phyloP scores from a whole-genome alignment of 2,888 invertebrate species.

The Julus scanicus region DNA sequence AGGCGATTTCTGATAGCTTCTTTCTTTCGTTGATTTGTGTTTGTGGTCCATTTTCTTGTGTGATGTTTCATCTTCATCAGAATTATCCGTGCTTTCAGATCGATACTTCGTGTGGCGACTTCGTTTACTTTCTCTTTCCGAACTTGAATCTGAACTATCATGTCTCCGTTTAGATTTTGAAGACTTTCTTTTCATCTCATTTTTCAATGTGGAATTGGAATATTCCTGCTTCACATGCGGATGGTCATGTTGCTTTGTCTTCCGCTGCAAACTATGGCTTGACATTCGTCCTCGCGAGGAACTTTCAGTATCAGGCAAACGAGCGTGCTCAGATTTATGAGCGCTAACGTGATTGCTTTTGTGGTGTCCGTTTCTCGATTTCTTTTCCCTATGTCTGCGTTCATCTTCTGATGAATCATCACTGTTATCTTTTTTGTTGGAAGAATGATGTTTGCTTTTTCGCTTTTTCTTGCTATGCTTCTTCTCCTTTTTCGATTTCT shows the following conservation, averaged over 20 bases:
- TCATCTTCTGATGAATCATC: background rate
- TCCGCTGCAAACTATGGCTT: background rate
- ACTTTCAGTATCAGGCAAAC: background rate
- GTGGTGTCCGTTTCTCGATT: background rate
- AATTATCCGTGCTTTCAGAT: background rate
- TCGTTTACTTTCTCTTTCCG: background rate
- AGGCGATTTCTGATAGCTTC: background rate
- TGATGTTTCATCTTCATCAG: background rate
- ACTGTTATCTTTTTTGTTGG: background rate
- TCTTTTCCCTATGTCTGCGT: background rate
- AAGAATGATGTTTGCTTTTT: conserved; percentile 65
- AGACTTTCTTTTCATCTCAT: background rate
- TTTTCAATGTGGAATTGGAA: background rate
- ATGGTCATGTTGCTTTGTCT: background rate
- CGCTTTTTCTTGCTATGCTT: conserved; percentile 64
- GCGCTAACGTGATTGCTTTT: background rate
- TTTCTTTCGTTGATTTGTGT: background rate
- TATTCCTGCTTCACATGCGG: background rate
- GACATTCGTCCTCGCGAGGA: background rate
- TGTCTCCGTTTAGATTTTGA: background rate
- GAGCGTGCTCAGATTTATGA: background rate
- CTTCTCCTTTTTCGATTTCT: conserved; percentile 59
- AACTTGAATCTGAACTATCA: background rate
- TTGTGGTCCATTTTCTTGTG: background rate
- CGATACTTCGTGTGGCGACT: background rate